A percentile compares a stretch with the other conserved stretches of the same genome.
Evolutionary conservation across 2,797 vertebrate species (phyloP).

Genomic region (Scolopax bukidnonensis): DNA sequence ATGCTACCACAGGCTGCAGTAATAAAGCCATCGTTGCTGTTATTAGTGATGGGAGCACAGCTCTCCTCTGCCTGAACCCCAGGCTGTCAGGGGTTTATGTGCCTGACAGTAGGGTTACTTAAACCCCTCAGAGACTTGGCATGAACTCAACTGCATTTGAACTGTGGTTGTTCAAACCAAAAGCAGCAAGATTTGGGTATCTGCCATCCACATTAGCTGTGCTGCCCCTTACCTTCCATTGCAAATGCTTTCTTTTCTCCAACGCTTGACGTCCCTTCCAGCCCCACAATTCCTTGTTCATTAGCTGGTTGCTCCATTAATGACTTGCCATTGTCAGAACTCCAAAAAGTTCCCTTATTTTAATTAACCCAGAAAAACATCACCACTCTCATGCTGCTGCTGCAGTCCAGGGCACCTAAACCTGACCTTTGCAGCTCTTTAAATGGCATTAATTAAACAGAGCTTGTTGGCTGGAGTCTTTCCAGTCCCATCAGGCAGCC

Average conservation of each 20-base stretch:
- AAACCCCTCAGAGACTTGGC: not conserved
- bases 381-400: not conserved
- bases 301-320: not conserved
- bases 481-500: not conserved
- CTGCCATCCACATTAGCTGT: not conserved
- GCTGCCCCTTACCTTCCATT: not conserved
- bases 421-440: not conserved
- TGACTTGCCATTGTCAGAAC: not conserved
- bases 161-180: not conserved
- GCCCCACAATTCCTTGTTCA: not conserved
- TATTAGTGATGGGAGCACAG: not conserved
- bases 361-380: not conserved
- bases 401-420: not conserved
- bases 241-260: not conserved
- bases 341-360: not conserved
- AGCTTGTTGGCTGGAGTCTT: not conserved
- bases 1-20: not conserved
- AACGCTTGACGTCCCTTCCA: not conserved
- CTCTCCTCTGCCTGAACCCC: not conserved
- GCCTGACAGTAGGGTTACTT: not conserved
- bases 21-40: not conserved
- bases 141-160: not conserved
- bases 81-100: not conserved
- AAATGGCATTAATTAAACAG: not conserved
- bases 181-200: not conserved